These are phyloP conservation scores for Idaea aversata DNA, from an alignment of 2,888 invertebrate species.

Conservation along the genomic window DNA sequence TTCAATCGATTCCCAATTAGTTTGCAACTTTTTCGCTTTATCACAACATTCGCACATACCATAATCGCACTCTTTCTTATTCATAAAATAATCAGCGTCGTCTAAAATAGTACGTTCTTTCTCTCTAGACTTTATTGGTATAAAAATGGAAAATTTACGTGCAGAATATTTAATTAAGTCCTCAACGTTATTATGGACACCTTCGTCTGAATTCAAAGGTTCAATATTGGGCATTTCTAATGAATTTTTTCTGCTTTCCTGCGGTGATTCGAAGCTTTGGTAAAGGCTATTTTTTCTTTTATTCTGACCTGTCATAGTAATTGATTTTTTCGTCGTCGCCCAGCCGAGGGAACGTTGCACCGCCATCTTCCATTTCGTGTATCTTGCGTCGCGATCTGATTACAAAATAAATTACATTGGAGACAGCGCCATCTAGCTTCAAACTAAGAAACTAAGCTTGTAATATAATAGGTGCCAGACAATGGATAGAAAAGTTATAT, in stretches of 20 bases:
- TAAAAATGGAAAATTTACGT: conserved; percentile 60
- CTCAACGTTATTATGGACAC: conserved; percentile 49
- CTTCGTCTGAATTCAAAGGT: conserved; percentile 40
- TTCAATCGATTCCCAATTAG: conserved; percentile 68
- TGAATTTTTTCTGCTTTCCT: conserved; percentile 48
- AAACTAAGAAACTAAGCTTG: too few species aligned
- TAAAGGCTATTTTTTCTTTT: conserved; percentile 61
- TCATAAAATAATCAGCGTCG: conserved; percentile 63
- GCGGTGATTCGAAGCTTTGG: conserved; percentile 44
- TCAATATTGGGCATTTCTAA: conserved; percentile 35
- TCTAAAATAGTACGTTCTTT: conserved; percentile 65
- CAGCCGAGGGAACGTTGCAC: conserved; percentile 95
- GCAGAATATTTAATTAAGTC: conserved; percentile 62
- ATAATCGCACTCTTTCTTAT: conserved; percentile 70
- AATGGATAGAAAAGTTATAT: too few species aligned
- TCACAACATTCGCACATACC: conserved; percentile 66
- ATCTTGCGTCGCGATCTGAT: conserved; percentile 89
- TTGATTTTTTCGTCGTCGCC: conserved; percentile 87
- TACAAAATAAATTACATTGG: conserved; percentile 10
- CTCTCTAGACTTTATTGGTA: conserved; percentile 43
- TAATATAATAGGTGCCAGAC: too few species aligned
- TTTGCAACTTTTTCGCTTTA: conserved; percentile 47
- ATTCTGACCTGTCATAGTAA: conserved; percentile 87
- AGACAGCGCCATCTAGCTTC: too few species aligned
- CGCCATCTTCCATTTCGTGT: conserved; percentile 97